Conservation (phyloP, 2,888 invertebrate genomes). For the Calliphora vomitoria region DNA sequence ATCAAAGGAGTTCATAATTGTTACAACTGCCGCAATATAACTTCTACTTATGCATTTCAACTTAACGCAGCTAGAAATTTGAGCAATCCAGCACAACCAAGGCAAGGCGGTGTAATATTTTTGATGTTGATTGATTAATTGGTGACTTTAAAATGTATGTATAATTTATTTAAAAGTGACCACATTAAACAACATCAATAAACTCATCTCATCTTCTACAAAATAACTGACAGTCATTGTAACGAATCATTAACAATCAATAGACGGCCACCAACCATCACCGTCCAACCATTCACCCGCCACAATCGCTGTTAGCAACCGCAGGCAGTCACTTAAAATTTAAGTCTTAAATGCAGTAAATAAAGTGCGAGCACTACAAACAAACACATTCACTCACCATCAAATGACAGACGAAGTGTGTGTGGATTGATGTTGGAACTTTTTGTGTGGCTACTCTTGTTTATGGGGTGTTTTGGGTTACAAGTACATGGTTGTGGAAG, state of each 20-base stretch:
- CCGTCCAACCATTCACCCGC: background rate
- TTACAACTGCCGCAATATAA: too few relatives aligned
- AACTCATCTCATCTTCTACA: background rate
- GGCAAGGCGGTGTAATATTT: background rate
- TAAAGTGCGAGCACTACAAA: constrained; percentile 6
- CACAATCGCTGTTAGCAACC: background rate
- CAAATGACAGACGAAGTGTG: background rate
- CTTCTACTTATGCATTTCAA: background rate
- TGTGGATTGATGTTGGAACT: background rate
- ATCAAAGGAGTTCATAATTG: too few relatives aligned
- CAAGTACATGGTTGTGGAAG: background rate
- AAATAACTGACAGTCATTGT: constrained; percentile 18
- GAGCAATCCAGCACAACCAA: background rate
- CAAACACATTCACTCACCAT: background rate
- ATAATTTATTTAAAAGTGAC: constrained; percentile 8
- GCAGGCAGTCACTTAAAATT: constrained; percentile 3
- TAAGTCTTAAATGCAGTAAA: background rate
- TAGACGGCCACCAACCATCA: background rate
- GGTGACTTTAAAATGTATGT: background rate
- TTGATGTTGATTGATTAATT: constrained; percentile 28
- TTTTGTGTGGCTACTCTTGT: background rate
- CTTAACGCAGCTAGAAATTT: background rate
- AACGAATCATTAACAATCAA: constrained; percentile 28
- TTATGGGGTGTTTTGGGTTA: background rate
- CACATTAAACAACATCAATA: constrained; percentile 9